Evolutionary conservation across 2,888 invertebrate species (phyloP), one percentile per base, ranked within the genome.

Genomic region (Drosophila borborema): DNA sequence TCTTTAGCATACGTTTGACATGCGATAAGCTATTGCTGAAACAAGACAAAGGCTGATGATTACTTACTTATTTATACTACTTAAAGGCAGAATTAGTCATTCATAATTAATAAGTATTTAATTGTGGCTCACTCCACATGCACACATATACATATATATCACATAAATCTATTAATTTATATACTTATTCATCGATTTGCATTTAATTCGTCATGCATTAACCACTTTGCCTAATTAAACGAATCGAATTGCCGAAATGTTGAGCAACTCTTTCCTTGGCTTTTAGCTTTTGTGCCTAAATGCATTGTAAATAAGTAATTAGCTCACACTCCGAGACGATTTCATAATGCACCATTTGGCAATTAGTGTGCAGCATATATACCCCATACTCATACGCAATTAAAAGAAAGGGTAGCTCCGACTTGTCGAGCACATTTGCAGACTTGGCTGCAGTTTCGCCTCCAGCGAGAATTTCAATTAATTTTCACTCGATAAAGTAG

Each of bases 381-480:
- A 14, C 31, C 18, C n/a, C 18, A 12, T 5, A 10, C 60, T 3
- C 36, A 12, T 4, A 6, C 61, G 12, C 51, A 6, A 3, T 12
- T 12, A 38, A 12, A 31, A 12, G 45, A 45, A 6, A 28, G 64
- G n/a, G 53, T 20, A 36, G 46, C 36, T 40, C 28, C 36, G 41
- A 46, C 23, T 58, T 53, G 36, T 14, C 7, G 28, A 41, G 40
- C 36, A 46, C 60, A 65, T 72, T 59, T 45, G 60, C 65, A 36
- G 64, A 69, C 60, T 49, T 62, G 54, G 48, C 60, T 56, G 23
- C 63, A 64, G 46, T 45, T 43, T 34, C n/a, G 77, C 81, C 80
- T 60, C 46, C 71, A 71, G 82, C 80, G 14, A 68, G 66, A 77
- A 76, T 80, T 83, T 79, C 83, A 86, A 86, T 89, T 83, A 81